These are phyloP conservation scores for Spinus pinus DNA, from an alignment of 2,797 vertebrate species.

Conservation along the genomic window DNA sequence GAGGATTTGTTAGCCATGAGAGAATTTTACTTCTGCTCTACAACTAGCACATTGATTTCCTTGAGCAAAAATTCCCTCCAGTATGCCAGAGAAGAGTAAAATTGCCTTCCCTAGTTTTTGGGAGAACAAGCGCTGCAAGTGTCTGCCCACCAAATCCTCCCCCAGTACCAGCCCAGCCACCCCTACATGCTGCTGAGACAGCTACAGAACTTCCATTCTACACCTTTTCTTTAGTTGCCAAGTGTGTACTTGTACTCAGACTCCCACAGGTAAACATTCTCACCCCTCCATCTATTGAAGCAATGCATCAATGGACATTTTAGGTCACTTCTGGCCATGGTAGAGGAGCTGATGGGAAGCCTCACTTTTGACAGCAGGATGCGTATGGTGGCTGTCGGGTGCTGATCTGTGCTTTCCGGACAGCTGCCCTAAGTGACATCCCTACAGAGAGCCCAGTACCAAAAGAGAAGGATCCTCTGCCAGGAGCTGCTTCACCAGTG, in stretches of 20 bases:
- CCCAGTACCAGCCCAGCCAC: background rate
- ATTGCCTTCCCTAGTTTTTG: background rate
- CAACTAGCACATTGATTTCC: background rate
- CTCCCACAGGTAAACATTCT: fast-evolving
- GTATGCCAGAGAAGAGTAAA: background rate
- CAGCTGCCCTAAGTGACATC: background rate
- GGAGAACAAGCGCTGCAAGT: background rate
- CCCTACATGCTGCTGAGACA: fast-evolving
- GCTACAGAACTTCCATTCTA: background rate
- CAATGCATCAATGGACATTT: background rate
- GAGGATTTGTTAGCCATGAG: background rate
- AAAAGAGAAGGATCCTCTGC: background rate
- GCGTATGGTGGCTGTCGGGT: fast-evolving
- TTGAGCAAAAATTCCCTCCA: background rate
- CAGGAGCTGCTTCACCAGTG: background rate
- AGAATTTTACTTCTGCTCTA: background rate
- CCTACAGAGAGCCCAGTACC: background rate
- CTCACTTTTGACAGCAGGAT: background rate
- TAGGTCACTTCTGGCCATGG: background rate
- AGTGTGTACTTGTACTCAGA: background rate
- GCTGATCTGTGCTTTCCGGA: background rate
- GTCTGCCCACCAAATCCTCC: background rate
- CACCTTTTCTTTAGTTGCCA: background rate
- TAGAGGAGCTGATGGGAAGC: background rate
- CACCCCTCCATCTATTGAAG: background rate